Percentiles rank a stretch among this genome's conserved stretches.
Evolutionary conservation across 2,797 vertebrate genomes (phyloP).

Genomic region (Orestias chungarensis): DNA sequence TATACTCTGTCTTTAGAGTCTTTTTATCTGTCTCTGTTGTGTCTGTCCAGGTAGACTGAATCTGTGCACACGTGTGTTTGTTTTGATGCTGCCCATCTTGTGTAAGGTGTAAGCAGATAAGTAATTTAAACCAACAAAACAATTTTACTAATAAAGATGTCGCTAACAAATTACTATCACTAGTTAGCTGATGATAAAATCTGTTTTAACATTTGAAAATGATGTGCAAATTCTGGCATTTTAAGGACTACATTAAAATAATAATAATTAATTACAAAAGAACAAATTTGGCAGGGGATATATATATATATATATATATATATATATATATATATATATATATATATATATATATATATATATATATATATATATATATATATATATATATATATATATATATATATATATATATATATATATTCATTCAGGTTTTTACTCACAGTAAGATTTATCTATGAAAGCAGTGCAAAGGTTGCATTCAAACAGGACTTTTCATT

Average conservation of each 20-base stretch:
- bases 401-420: too few relatives aligned
- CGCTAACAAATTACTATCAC: background rate
- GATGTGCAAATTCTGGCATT: background rate
- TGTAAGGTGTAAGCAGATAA: background rate
- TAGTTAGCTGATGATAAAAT: background rate
- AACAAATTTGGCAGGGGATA: background rate
- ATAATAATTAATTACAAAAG: background rate
- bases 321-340: too few relatives aligned
- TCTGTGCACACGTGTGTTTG: background rate
- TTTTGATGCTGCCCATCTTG: background rate
- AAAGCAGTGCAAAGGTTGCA: too few relatives aligned
- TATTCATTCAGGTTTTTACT: too few relatives aligned
- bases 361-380: too few relatives aligned
- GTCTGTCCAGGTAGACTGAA: background rate
- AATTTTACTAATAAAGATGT: too few relatives aligned
- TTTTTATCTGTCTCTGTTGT: background rate
- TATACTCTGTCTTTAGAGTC: background rate
- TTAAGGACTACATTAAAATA: background rate
- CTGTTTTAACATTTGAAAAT: background rate
- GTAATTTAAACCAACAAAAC: too few relatives aligned
- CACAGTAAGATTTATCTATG: too few relatives aligned
- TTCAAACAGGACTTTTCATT: too few relatives aligned
- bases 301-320: too few relatives aligned
- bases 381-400: too few relatives aligned
- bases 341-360: too few relatives aligned